A percentile compares a stretch with the other conserved stretches of the same genome.
phyloP scores from a whole-genome alignment of 2,797 vertebrate species.

The Macropodus opercularis region DNA sequence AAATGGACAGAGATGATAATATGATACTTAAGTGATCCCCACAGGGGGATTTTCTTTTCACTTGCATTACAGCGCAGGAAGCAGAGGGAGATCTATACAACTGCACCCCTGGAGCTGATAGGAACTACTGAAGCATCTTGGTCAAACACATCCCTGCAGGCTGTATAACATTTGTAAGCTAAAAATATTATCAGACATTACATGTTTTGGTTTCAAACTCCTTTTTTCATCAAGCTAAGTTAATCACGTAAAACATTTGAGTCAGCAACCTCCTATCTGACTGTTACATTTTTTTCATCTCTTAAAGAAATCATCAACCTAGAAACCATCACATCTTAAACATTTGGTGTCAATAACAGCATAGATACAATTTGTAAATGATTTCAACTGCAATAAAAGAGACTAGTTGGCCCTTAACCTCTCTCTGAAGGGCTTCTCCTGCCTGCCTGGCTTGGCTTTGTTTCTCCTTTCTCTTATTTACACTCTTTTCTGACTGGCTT shows the following conservation, averaged over 20 bases:
- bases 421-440: conserved; percentile 30
- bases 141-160: conserved; percentile 56
- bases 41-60: conserved; percentile 76
- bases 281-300: background rate
- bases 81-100: conserved; percentile 66
- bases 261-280: no score
- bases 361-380: conserved; percentile 2
- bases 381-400: background rate
- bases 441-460: conserved; percentile 43
- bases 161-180: conserved; percentile 33
- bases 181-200: conserved; percentile 11
- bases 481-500: conserved; percentile 41
- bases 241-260: no score
- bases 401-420: conserved; percentile 51
- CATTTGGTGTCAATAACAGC: background rate
- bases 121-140: conserved; percentile 61
- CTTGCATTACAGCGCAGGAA: conserved; percentile 58
- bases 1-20: conserved; percentile 77
- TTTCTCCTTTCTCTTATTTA: conserved; percentile 68
- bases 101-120: conserved; percentile 66
- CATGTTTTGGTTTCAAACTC: conserved; percentile 2
- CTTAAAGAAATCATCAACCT: background rate
- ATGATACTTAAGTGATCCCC: conserved; percentile 77
- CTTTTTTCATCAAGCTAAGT: no score
- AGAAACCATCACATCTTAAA: background rate